Evolutionary conservation across 2,888 invertebrate species (phyloP).

Genomic region (Baccha elongata): DNA sequence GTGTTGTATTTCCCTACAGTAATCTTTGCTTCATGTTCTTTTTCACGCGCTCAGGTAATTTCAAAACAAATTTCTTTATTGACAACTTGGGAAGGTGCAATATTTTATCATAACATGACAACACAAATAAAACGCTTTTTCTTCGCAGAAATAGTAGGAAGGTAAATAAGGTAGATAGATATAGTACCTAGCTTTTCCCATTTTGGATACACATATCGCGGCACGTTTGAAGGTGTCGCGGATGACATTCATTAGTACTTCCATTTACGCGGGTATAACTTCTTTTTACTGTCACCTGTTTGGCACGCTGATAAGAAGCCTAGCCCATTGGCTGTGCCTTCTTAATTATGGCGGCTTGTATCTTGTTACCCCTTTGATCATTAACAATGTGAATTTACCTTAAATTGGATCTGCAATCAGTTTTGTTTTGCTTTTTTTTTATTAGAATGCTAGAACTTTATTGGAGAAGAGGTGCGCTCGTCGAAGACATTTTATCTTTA

Average conservation of each 20-base stretch:
- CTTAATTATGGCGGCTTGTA: conserved; percentile 59
- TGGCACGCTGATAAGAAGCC: conserved; percentile 68
- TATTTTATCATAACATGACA: conserved; percentile 1
- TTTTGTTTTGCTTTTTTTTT: conserved; percentile 60
- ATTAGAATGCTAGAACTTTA: conserved; percentile 48
- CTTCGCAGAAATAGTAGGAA: conserved; percentile 32
- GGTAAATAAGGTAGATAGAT: too few species aligned
- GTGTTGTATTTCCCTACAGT: conserved; percentile 40
- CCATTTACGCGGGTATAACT: conserved; percentile 72
- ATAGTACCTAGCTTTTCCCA: too few species aligned
- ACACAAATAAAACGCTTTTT: conserved; percentile 48
- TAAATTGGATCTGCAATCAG: conserved; percentile 72
- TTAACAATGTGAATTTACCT: conserved; percentile 61
- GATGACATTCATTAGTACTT: conserved; percentile 71
- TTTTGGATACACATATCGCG: conserved; percentile 54
- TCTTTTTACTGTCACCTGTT: conserved; percentile 73
- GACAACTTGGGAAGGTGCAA: conserved; percentile 4
- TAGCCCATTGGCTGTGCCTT: conserved; percentile 41
- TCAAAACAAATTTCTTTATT: conserved; percentile 33
- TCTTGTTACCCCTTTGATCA: conserved; percentile 68
- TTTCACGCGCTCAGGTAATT: conserved; percentile 16
- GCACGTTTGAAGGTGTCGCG: conserved; percentile 59
- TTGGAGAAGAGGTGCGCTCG: conserved; percentile 56
- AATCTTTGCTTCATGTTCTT: conserved; percentile 44
- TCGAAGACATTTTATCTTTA: conserved; percentile 63